Evolutionary conservation across 2,888 invertebrate genomes (phyloP), one percentile per base, ranked within the genome.

Genomic region (Cephus rjabovi): DNA sequence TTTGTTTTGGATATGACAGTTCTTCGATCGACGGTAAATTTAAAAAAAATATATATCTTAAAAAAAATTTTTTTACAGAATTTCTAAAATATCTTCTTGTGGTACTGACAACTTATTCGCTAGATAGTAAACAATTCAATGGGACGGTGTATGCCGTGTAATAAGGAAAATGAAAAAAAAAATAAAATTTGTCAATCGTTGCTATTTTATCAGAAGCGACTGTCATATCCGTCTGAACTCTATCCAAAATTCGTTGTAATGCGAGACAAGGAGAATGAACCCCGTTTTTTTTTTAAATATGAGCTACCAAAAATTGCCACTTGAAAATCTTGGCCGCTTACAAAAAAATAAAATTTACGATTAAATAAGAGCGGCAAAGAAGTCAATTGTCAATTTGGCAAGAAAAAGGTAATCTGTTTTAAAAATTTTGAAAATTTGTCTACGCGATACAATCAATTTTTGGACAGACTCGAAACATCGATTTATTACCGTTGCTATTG

Each of bases 291-390:
- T 0, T n/a, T n/a, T n/a, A n/a, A 35, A 35, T 15, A 6, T 2
- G 23, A 56, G 9, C 40, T 23, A 56, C 15, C 4, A 23, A 74
- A 79, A 79, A 82, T 84, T 75, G 82, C 79, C 71, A 77, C 77
- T 84, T 83, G 79, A 76, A 75, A 80, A 79, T 80, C 81, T 83
- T 81, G 81, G 82, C 79, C 83, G 81, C 79, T 82, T 86, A 84
- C 82, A 85, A 88, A 88, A 40, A 86, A 89, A 89, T 86, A 88
- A 86, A 83, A 84, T 83, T 87, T 83, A 35, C 34, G 33, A 70
- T 68, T 30, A 12, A n/a, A 76, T 12, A 40, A 34, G 3, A 73
- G 76, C 76, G n/a, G 33, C 71, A 31, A 76, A 78, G 75, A 76
- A 69, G 15, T 76, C 78, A 78, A 76, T 35, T 56, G 68, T 31